Base-by-base conservation (phyloP, 2,888 invertebrate genomes). In the Carterocephalus palaemon region DNA sequence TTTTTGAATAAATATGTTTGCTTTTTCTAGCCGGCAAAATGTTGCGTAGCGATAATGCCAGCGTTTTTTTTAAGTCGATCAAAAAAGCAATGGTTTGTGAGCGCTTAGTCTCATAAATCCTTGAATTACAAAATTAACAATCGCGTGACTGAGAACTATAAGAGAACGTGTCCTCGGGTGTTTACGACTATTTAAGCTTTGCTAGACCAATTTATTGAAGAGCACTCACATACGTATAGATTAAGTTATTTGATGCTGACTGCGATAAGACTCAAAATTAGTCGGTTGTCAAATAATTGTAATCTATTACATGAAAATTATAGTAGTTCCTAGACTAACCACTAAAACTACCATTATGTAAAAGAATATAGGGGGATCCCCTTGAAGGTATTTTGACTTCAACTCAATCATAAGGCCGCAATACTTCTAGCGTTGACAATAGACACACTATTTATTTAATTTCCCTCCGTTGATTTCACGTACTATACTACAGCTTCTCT, bases 111-210 rank as follows among this genome's bases (percentile, higher is more conserved):
- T 59, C 69, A 80, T 81, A 82, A 80, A 81, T 82, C 69, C 61
- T 64, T 69, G 58, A 57, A 67, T 75, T 75, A 77, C 74, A 77
- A 81, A 79, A 82, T 82, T 84, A 82, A 70, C 60, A 54, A 65
- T 85, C 64, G 85, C 84, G 85, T 85, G 84, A 74, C 78, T 74
- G 42, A 40, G 50, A 52, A 55, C 75, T 70, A 78, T 85, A 76
- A 84, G 64, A 63, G 68, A 70, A 70, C 76, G 64, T 76, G 80
- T 83, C 79, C 66, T 55, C 66, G 56, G 67, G 64, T 68, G 66
- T 72, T 71, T 68, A 66, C 61, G 59, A 61, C 68, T 70, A 66
- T 77, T 83, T 76, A 71, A 68, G 67, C 62, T 69, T 70, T 59
- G 67, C 60, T 56, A 59, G 52, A 58, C 63, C 60, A 59, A 78